Evolutionary conservation across 1,140 invertebrate genomes (phyloP), one percentile per base, ranked within the genome.

Genomic region (Drosophila obscura): DNA sequence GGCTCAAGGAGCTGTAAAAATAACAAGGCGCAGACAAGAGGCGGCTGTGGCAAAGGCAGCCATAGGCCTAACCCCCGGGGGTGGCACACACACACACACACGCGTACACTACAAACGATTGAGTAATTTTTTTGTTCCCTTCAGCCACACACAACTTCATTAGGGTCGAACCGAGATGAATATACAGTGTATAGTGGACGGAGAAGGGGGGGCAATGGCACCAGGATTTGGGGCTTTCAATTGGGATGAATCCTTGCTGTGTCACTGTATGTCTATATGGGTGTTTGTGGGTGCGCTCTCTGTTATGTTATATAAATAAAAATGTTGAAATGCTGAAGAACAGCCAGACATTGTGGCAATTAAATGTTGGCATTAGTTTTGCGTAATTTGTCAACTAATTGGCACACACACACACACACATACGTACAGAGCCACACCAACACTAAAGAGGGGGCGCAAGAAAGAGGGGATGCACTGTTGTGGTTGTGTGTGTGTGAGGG

Each of bases 351-450:
- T 39, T 13, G 35, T 57, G 57, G 31, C 58, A 78, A 58, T 85
- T 64, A 72, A 67, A 71, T 62, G 64, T 59, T 62, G 35, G 61
- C 67, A 69, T 80, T 85, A 80, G 73, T 85, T 85, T 87, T 87
- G 82, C 83, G 78, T 82, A 85, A 85, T 85, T 85, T 87, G 83
- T 82, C 83, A 87, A 87, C 83, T 88, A 83, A 88, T 87, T 87
- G 75, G 67, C 71, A 73, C 69, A 75, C 55, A 55, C 71, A 73
- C 69, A 75, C 55, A 55, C 51, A 64, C 5, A 49, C 43, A 43
- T 22, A 57, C 71, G 39, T 24, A 62, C 35, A 35, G 44, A 67
- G 48, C 45, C 22, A 51, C 49, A 49, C 16, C 46, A 11, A 28
- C 45, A 35, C 28, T 13, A 26, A 15, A 44, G 39, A 64, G 49